These are phyloP conservation scores for Chamaea fasciata DNA, from an alignment of 2,113 vertebrate genomes.

Conservation along the genomic window DNA sequence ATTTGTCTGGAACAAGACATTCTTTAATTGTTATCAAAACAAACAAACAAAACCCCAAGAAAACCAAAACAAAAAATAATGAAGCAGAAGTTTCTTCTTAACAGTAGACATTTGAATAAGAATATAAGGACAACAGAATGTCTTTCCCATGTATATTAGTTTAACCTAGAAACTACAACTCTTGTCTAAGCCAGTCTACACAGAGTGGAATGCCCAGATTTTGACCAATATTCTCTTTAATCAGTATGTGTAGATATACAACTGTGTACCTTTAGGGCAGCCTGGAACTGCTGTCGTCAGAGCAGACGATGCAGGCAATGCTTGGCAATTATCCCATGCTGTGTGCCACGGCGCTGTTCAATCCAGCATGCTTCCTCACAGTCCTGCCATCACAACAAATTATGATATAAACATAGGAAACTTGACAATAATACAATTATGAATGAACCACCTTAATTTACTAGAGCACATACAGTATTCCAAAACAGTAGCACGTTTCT, in stretches of 20 bases:
- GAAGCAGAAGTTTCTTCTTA: background rate
- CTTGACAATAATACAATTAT: background rate
- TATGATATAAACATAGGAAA: background rate
- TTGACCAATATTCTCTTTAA: background rate
- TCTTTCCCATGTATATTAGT: background rate
- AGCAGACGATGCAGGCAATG: background rate
- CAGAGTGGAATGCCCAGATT: background rate
- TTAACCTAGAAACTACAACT: background rate
- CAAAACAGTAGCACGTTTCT: background rate
- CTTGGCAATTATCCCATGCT: background rate
- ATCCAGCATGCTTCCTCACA: background rate
- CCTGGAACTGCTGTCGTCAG: background rate
- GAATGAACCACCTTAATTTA: background rate
- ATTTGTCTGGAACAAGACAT: background rate
- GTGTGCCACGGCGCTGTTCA: background rate
- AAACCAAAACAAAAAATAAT: background rate
- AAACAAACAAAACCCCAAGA: background rate
- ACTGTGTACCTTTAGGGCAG: background rate
- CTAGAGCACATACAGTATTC: background rate
- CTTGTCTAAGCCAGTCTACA: background rate
- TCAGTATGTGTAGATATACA: background rate
- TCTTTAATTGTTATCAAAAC: background rate
- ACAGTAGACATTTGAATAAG: background rate
- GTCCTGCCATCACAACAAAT: background rate
- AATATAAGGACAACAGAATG: background rate